These are phyloP conservation scores for Oxyteleia sp. DNA, from an alignment of 2,888 invertebrate genomes.

Conservation along the genomic window DNA sequence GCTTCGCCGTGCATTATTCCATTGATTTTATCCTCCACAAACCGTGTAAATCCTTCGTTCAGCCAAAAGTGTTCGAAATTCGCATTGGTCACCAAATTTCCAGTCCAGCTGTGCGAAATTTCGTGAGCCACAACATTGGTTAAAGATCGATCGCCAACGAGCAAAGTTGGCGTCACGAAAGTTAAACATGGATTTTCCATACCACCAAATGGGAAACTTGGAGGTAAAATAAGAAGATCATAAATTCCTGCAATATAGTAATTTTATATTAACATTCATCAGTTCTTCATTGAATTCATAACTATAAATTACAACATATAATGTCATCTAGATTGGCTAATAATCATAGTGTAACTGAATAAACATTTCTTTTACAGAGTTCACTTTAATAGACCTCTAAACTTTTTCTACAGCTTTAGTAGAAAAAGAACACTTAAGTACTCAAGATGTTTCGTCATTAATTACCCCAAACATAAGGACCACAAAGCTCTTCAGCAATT, in stretches of 20 bases:
- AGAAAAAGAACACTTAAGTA: no score
- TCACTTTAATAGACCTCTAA: no score
- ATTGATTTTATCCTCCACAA: conserved; percentile 95
- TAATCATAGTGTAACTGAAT: no score
- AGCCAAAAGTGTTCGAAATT: conserved; percentile 99
- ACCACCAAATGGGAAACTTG: conserved; percentile 97
- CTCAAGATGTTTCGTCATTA: no score
- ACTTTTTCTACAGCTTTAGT: no score
- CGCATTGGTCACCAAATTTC: conserved; percentile 97
- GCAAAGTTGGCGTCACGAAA: conserved; percentile 96
- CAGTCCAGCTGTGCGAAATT: conserved; percentile 98
- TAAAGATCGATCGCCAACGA: conserved; percentile 97
- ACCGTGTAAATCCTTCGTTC: conserved; percentile 98
- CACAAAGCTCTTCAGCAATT: conserved; percentile 94
- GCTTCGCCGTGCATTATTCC: conserved; percentile 91
- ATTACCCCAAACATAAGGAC: conserved; percentile 95
- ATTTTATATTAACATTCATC: no score
- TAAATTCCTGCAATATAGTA: no score
- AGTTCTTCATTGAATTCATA: no score
- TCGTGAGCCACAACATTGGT: conserved; percentile 98
- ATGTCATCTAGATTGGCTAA: no score
- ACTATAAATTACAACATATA: no score
- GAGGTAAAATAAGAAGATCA: conserved; percentile 96
- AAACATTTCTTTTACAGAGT: no score
- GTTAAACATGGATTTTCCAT: conserved; percentile 99